Percentiles rank a stretch among this genome's conserved stretches.
Evolutionary conservation across 2,113 vertebrate species (phyloP).

Genomic region (Chionomys nivalis): DNA sequence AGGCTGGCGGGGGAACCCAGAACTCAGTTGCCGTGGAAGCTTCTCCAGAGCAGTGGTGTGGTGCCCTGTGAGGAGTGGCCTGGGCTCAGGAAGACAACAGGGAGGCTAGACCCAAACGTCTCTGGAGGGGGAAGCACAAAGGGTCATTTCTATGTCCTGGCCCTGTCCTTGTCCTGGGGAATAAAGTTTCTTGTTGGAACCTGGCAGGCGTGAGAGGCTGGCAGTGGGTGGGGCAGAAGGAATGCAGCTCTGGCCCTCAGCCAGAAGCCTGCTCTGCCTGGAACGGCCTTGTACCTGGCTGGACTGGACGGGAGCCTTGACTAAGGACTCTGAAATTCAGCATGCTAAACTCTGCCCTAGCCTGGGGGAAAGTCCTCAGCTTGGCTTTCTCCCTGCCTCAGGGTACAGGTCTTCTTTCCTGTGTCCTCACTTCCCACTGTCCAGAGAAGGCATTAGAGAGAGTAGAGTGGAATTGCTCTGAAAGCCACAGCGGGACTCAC

Average conservation of each 20-base stretch:
- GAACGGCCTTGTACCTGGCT: neutral
- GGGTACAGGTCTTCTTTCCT: neutral
- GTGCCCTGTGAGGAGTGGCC: neutral
- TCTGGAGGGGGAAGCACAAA: neutral
- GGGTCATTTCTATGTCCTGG: neutral
- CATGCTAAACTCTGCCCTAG: neutral
- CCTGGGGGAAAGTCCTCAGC: neutral
- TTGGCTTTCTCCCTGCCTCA: neutral
- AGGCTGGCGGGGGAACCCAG: neutral
- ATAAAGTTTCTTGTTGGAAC: neutral
- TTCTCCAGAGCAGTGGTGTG: neutral
- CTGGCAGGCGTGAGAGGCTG: neutral
- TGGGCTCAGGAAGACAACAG: neutral
- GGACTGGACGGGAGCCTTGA: neutral
- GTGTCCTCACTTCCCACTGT: neutral
- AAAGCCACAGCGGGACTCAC: neutral
- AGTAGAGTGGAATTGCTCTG: neutral
- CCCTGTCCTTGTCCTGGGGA: neutral
- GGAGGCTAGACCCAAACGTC: too few relatives aligned
- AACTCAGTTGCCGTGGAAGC: neutral
- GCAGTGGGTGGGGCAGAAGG: neutral
- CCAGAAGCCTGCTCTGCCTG: neutral
- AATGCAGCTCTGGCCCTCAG: neutral
- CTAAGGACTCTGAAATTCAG: neutral
- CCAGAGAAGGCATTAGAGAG: neutral